Base-by-base conservation (phyloP, 2,888 invertebrate species). In the Ecliptopera silaceata region DNA sequence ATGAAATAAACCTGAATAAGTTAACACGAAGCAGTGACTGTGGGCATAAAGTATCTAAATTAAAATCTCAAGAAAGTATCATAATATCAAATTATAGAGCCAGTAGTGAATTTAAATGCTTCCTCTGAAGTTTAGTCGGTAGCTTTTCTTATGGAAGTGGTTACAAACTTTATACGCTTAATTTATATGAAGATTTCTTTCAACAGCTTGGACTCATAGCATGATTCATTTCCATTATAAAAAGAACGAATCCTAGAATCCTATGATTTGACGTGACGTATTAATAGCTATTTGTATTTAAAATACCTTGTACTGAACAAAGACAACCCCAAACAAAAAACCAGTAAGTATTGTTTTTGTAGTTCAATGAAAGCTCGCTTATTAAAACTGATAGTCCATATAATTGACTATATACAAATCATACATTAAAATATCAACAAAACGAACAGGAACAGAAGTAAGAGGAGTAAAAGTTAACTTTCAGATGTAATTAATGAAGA, bases 401-500 rank as follows among this genome's bases (percentile, higher is more conserved):
- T 8, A 13, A 15, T 15, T 10, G 15, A 15, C 10, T 22, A 22
- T 10, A 42, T 42, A 20, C 22, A 26, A 39, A 57, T 22, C 17
- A 42, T 49, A 53, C 49, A 55, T 55, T 63, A 66, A 62, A 72
- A 68, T 56, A 69, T 65, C 64, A 69, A 66, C 63, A 69, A 74
- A 76, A 77, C 79, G 77, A 80, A 79, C 74, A 74, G 77, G 77
- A 80, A 81, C 80, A 80, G 74, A 80, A 82, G 72, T 74, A 77
- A 72, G 75, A 80, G 77, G 75, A 75, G 74, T 65, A 68, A 75
- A 79, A 84, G 80, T 82, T 80, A 85, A 88, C 78, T 88, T 85
- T 73, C 80, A 77, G 79, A 79, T 79, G 76, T 87, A 90, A 90
- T 89, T 89, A 90, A 90, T 90, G 87, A 85, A 90, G 88, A 90